Evolutionary conservation across 2,797 vertebrate species (phyloP).

Genomic region (Sciurus vulgaris): DNA sequence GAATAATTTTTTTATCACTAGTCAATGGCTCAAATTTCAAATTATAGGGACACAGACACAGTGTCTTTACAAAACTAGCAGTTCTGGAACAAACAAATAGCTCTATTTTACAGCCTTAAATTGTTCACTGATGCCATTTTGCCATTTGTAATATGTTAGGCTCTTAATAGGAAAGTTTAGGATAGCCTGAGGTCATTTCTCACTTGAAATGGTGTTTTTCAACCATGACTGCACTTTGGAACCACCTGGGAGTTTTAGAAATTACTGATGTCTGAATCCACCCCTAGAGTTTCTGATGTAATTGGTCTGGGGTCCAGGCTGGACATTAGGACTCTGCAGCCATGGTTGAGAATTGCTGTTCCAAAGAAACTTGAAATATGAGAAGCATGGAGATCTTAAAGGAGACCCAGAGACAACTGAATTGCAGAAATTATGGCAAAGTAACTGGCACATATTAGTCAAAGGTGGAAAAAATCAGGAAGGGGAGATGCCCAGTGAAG

Average conservation of each 20-base stretch:
- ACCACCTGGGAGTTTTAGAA: slow-evolving; percentile 59
- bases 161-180: slow-evolving; percentile 50
- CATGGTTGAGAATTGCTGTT: not conserved
- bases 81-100: not conserved
- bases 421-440: slow-evolving; percentile 30
- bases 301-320: slow-evolving; percentile 36
- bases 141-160: slow-evolving; percentile 2
- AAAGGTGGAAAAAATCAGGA: not conserved
- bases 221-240: slow-evolving; percentile 50
- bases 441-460: not conserved
- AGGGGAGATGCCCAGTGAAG: not conserved
- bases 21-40: slow-evolving; percentile 21
- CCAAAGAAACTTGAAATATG: slow-evolving; percentile 26
- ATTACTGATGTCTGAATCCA: slow-evolving; percentile 37
- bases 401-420: not conserved
- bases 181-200: slow-evolving; percentile 56
- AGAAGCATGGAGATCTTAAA: slow-evolving; percentile 41
- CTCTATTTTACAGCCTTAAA: not conserved
- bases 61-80: not conserved
- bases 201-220: slow-evolving; percentile 57
- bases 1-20: not conserved
- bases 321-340: not conserved
- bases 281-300: slow-evolving; percentile 27
- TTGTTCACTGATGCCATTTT: slow-evolving; percentile 15
- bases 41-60: not conserved